Evolutionary conservation across 2,113 vertebrate genomes (phyloP).

Genomic region (Scomber scombrus): DNA sequence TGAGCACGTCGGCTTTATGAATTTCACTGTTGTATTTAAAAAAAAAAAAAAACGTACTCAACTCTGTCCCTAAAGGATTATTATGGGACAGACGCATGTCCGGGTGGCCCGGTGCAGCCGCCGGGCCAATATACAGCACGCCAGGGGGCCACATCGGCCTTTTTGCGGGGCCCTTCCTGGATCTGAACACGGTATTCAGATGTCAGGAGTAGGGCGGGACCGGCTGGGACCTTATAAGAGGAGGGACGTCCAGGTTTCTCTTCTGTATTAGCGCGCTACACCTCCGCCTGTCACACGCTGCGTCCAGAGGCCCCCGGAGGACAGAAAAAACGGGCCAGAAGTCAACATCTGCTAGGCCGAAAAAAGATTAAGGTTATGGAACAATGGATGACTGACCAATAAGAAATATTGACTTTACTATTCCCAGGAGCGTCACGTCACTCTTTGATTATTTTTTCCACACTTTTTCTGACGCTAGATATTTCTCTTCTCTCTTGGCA

Average conservation of each 20-base stretch:
- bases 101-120: constrained; percentile 60
- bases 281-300: constrained; percentile 22
- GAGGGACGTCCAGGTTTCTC: constrained; percentile 40
- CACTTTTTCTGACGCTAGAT: neutral
- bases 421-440: constrained; percentile 30
- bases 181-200: constrained; percentile 77
- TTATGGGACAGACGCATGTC: neutral
- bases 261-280: constrained; percentile 63
- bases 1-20: neutral
- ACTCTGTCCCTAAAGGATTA: neutral
- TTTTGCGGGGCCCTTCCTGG: constrained; percentile 78
- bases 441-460: neutral
- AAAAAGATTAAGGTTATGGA: constrained; percentile 41
- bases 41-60: neutral
- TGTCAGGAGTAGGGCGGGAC: constrained; percentile 69
- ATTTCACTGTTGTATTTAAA: neutral
- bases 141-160: constrained; percentile 87
- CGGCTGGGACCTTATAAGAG: constrained; percentile 79
- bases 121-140: constrained; percentile 85
- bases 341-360: constrained; percentile 41
- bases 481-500: constrained; percentile 16
- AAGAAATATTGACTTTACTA: constrained; percentile 58
- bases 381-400: constrained; percentile 75
- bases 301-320: constrained; percentile 43
- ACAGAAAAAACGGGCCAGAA: constrained; percentile 35